Percentiles rank a stretch among this genome's conserved stretches.
These are phyloP conservation scores for Ceratitis capitata DNA, from an alignment of 1,140 invertebrate species.

Conservation along the genomic window DNA sequence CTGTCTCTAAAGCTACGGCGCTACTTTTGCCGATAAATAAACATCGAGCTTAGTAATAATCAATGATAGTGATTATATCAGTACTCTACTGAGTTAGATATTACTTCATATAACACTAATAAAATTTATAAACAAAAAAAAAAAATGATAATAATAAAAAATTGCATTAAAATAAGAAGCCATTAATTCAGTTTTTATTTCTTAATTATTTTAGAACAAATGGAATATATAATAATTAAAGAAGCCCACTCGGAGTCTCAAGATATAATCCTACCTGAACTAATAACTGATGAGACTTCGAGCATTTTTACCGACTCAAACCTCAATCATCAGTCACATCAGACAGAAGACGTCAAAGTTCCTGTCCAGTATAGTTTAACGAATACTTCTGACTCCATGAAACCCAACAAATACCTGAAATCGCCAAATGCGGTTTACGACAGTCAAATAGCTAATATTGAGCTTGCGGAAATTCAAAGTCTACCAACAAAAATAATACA, in stretches of 20 bases:
- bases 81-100: no score
- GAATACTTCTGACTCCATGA: not conserved
- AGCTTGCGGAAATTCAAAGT: not conserved
- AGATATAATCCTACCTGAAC: not conserved
- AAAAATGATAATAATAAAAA: not conserved
- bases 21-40: no score
- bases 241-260: not conserved
- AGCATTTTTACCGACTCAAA: no score
- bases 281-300: no score
- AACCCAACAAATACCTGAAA: not conserved
- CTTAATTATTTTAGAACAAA: not conserved
- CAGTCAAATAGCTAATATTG: not conserved
- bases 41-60: no score
- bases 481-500: not conserved
- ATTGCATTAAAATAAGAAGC: not conserved
- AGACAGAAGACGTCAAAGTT: not conserved
- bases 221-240: not conserved
- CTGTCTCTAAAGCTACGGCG: no score
- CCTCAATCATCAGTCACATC: no score
- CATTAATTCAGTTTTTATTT: not conserved
- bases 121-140: not conserved
- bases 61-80: no score
- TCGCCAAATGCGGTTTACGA: not conserved
- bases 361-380: no score
- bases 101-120: no score